Evolutionary conservation across 35 echinoderm and acorn worm species (phyloP).

Genomic region (Lytechinus variegatus): DNA sequence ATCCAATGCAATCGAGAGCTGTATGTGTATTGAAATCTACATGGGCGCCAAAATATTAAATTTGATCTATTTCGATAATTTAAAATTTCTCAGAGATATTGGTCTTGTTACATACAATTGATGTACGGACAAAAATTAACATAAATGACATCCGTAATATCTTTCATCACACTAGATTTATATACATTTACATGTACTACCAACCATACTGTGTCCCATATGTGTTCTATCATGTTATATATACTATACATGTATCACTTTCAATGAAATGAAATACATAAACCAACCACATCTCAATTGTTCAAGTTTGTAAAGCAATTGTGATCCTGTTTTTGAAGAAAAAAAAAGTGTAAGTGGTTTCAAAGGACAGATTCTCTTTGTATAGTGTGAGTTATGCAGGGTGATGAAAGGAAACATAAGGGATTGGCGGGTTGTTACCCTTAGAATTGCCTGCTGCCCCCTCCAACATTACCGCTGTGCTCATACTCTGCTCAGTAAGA

Average conservation of each 20-base stretch:
- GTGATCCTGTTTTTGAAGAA: not conserved
- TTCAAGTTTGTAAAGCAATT: not conserved
- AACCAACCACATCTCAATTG: not conserved
- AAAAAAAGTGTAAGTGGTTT: not conserved
- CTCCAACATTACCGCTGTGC: not conserved
- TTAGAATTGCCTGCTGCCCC: constrained; percentile 30
- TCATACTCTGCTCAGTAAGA: not conserved
- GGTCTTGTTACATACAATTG: not conserved
- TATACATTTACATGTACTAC: not conserved
- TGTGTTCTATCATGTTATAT: not conserved
- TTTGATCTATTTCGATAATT: too few species aligned
- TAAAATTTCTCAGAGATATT: too few species aligned
- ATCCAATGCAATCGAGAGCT: too few species aligned
- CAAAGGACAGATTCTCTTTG: not conserved
- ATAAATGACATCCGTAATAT: too few species aligned
- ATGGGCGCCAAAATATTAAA: too few species aligned
- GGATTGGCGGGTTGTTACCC: constrained; percentile 35
- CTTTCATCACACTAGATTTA: not conserved
- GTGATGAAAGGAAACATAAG: not conserved
- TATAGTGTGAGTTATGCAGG: constrained; percentile 15
- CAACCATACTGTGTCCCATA: not conserved
- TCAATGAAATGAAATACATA: not conserved
- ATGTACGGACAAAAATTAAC: too few species aligned
- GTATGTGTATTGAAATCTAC: too few species aligned
- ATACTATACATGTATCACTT: not conserved